phyloP scores from a whole-genome alignment of 2,113 vertebrate genomes.

The Erinaceus europaeus region DNA sequence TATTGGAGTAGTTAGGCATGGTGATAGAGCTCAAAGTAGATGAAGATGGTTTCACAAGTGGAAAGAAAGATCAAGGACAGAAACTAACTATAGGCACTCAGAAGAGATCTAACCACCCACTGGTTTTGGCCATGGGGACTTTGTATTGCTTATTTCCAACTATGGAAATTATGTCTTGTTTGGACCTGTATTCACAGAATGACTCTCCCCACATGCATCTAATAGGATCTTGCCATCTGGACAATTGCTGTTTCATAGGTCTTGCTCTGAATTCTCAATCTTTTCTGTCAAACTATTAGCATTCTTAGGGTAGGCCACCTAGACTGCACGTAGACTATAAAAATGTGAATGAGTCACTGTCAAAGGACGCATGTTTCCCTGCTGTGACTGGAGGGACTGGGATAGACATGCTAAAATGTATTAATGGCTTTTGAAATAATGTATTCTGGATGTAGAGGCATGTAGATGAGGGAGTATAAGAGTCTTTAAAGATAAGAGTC shows the following conservation, averaged over 20 bases:
- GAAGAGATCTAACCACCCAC: not conserved
- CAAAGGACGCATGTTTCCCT: not conserved
- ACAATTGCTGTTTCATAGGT: not conserved
- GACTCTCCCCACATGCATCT: not conserved
- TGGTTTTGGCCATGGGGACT: not conserved
- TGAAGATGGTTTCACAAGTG: conserved; percentile 37
- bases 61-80: not conserved
- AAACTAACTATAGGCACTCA: not conserved
- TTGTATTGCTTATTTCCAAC: not conserved
- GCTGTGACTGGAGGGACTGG: not conserved
- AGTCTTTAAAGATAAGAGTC: not conserved
- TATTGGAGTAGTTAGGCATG: conserved; percentile 25
- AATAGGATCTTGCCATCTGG: not conserved
- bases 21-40: conserved; percentile 14
- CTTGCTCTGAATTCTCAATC: not conserved
- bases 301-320: not conserved
- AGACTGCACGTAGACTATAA: not conserved
- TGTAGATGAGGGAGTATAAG: not conserved
- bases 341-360: not conserved
- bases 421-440: not conserved
- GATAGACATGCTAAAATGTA: not conserved
- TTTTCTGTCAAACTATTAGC: not conserved
- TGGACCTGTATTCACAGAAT: not conserved
- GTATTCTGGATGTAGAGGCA: not conserved
- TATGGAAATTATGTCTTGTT: not conserved